These are phyloP conservation scores for Taphrorychus bicolor DNA, from an alignment of 2,888 invertebrate species.

Conservation along the genomic window DNA sequence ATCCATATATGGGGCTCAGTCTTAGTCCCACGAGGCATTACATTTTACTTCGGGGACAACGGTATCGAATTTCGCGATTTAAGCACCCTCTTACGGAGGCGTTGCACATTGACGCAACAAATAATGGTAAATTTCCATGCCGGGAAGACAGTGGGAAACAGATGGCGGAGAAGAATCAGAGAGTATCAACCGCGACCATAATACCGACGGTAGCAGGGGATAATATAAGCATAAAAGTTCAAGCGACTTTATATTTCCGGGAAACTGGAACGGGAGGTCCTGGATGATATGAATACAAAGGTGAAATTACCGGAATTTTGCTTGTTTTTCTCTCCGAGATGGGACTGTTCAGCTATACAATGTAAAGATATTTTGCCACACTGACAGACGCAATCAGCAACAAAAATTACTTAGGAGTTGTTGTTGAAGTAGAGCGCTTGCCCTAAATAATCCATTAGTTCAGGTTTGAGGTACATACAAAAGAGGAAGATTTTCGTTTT, in stretches of 20 bases:
- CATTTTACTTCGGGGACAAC: neutral
- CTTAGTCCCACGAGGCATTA: neutral
- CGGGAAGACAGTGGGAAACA: neutral
- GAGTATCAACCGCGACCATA: neutral
- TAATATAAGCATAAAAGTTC: neutral
- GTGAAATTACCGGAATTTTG: neutral
- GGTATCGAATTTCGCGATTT: neutral
- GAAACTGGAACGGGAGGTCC: neutral
- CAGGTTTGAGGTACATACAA: too few species aligned
- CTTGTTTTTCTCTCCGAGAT: too few species aligned
- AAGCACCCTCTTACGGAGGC: neutral
- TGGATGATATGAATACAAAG: neutral
- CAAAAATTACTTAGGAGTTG: too few species aligned
- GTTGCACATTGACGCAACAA: neutral
- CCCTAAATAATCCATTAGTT: too few species aligned
- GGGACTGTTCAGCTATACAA: too few species aligned
- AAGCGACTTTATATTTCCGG: neutral
- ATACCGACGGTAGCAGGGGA: neutral
- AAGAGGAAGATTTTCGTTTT: too few species aligned
- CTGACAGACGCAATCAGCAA: too few species aligned
- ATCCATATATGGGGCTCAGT: neutral
- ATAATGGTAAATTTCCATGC: neutral
- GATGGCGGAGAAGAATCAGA: neutral
- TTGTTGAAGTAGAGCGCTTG: too few species aligned
- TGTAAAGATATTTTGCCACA: too few species aligned